A percentile compares a stretch with the other conserved stretches of the same genome.
phyloP scores from a whole-genome alignment of 2,797 vertebrate species.

The Lerista edwardsae region DNA sequence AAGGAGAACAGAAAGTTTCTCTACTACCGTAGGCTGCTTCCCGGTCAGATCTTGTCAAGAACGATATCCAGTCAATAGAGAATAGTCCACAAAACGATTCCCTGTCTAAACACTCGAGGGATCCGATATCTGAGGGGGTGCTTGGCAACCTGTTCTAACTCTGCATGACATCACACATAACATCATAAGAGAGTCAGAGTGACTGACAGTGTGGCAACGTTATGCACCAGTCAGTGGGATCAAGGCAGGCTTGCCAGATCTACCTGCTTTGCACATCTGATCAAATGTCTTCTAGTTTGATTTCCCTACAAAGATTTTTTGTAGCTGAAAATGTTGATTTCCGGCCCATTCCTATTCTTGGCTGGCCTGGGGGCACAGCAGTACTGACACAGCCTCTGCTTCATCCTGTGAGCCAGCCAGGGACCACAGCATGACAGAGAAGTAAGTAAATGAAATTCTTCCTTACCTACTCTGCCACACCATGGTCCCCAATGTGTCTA shows the following conservation, averaged over 20 bases:
- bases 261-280: neutral
- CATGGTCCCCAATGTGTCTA: too few relatives aligned
- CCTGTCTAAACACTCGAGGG: neutral
- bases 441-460: too few relatives aligned
- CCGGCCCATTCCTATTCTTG: too few relatives aligned
- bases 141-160: slow-evolving; percentile 34
- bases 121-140: neutral
- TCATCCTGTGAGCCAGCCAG: too few relatives aligned
- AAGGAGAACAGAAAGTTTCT: neutral
- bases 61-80: neutral
- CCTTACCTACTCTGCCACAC: too few relatives aligned
- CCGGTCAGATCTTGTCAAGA: neutral
- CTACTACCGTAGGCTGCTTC: neutral
- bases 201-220: neutral
- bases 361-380: too few relatives aligned
- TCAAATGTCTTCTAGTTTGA: neutral
- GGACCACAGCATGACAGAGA: too few relatives aligned
- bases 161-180: slow-evolving; percentile 20
- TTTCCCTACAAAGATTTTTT: neutral
- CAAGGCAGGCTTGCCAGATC: neutral
- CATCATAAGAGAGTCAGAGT: slow-evolving; percentile 12
- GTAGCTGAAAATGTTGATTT: too few relatives aligned
- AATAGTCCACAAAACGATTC: neutral
- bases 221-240: neutral
- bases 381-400: too few relatives aligned